Conservation (phyloP, 2,113 vertebrate species). For the Malaclemys terrapin region DNA sequence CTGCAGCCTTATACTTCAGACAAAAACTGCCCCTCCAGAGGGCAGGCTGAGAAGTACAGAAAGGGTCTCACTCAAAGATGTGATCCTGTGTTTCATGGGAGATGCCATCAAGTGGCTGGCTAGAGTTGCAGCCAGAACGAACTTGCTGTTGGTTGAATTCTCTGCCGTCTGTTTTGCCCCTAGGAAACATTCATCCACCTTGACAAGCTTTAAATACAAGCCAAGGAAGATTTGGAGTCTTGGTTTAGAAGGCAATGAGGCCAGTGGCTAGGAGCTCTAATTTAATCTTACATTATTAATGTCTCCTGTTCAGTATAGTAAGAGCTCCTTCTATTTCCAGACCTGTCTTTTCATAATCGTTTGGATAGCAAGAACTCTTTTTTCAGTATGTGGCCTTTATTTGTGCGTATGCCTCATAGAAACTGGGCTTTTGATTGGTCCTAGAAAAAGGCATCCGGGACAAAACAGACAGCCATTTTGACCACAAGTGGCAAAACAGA, state of each 20-base stretch:
- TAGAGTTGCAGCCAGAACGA: accelerated
- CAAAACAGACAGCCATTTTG: neutral
- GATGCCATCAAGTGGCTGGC: accelerated
- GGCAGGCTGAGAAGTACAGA: neutral
- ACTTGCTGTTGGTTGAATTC: accelerated
- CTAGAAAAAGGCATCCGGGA: too few species aligned
- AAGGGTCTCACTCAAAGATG: accelerated
- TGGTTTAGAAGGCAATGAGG: neutral
- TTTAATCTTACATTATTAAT: neutral
- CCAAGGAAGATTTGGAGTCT: neutral
- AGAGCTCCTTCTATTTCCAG: neutral
- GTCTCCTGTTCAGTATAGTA: neutral
- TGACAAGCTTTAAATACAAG: neutral
- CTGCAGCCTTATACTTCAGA: accelerated
- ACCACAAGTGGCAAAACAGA: accelerated
- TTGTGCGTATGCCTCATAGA: neutral
- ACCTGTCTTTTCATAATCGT: neutral
- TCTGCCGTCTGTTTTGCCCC: neutral
- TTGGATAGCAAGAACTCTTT: neutral
- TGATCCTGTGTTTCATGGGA: neutral
- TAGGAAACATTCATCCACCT: neutral
- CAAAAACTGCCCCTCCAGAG: neutral
- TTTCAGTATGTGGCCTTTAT: neutral
- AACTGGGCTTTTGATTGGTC: neutral
- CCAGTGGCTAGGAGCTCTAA: neutral